These are phyloP conservation scores for Drosophila ercepeae DNA, from an alignment of 1,140 invertebrate species.

Conservation along the genomic window DNA sequence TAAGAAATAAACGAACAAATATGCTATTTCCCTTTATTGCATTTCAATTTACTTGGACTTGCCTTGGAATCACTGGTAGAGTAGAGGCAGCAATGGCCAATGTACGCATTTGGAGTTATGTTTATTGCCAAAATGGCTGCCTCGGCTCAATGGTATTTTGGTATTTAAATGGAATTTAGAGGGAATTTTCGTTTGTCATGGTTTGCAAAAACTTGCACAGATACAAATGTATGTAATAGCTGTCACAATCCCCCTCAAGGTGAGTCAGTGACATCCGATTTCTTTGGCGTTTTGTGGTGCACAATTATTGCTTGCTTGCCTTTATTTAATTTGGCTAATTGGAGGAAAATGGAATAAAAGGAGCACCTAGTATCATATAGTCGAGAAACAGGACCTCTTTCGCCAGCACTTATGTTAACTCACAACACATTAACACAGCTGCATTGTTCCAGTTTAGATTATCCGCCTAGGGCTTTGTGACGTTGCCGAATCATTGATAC, in stretches of 20 bases:
- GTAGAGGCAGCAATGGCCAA: slow-evolving; percentile 5
- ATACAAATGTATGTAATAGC: neutral
- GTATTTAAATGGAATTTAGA: slow-evolving; percentile 66
- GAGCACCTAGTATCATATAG: slow-evolving; percentile 7
- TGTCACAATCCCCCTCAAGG: neutral
- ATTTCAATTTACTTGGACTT: slow-evolving; percentile 59
- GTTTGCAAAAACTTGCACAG: slow-evolving; percentile 14
- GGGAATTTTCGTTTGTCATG: slow-evolving; percentile 20
- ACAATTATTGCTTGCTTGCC: too few relatives aligned
- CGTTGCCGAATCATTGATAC: slow-evolving; percentile 13
- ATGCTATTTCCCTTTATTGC: slow-evolving; percentile 57
- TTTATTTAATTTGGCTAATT: too few relatives aligned
- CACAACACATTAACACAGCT: too few relatives aligned
- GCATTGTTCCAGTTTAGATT: slow-evolving; percentile 11
- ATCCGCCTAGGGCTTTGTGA: slow-evolving; percentile 12
- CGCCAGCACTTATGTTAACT: too few relatives aligned
- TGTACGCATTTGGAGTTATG: slow-evolving; percentile 9
- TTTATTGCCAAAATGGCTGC: slow-evolving; percentile 9
- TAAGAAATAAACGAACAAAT: slow-evolving; percentile 39
- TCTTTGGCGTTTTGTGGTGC: slow-evolving; percentile 7
- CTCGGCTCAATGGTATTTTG: slow-evolving; percentile 24
- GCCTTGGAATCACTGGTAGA: neutral
- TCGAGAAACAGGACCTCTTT: too few relatives aligned
- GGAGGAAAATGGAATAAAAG: neutral
- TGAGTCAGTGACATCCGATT: slow-evolving; percentile 28